phyloP scores from a whole-genome alignment of 2,888 invertebrate genomes.

The Celastrina argiolus region DNA sequence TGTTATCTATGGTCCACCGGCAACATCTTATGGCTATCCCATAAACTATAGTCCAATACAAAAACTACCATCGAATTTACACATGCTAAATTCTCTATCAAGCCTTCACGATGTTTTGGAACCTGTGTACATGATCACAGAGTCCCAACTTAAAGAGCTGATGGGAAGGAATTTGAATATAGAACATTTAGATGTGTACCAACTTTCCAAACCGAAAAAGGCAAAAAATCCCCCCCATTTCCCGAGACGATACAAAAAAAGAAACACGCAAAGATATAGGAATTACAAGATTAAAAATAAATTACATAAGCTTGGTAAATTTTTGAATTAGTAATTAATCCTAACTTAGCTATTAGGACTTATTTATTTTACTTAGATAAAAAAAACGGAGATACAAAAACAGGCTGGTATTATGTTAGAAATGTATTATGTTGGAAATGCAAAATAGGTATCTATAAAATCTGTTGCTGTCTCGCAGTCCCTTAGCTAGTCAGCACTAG shows the following conservation, averaged over 20 bases:
- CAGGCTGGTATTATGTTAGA: no score
- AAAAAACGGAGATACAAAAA: no score
- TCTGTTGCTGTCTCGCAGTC: no score
- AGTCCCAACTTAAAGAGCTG: constrained; percentile 56
- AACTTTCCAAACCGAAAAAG: constrained; percentile 42
- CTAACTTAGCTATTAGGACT: neutral
- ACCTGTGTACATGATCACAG: constrained; percentile 63
- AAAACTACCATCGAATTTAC: constrained; percentile 31
- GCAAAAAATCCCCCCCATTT: constrained; percentile 37
- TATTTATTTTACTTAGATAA: neutral
- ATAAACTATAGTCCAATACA: constrained; percentile 6
- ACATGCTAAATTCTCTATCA: constrained; percentile 33
- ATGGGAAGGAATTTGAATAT: constrained; percentile 62
- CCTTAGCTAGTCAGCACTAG: no score
- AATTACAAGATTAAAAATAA: constrained; percentile 44
- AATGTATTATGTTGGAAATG: no score
- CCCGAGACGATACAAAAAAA: constrained; percentile 47
- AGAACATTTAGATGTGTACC: constrained; percentile 58
- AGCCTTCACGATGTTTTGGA: constrained; percentile 41
- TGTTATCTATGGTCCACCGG: constrained; percentile 30
- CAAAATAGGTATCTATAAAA: no score
- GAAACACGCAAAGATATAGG: constrained; percentile 41
- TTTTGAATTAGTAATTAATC: constrained; percentile 22
- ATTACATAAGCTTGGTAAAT: constrained; percentile 49
- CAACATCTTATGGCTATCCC: constrained; percentile 23